Conservation (phyloP, 2,888 invertebrate species). For the Zygaena filipendulae region DNA sequence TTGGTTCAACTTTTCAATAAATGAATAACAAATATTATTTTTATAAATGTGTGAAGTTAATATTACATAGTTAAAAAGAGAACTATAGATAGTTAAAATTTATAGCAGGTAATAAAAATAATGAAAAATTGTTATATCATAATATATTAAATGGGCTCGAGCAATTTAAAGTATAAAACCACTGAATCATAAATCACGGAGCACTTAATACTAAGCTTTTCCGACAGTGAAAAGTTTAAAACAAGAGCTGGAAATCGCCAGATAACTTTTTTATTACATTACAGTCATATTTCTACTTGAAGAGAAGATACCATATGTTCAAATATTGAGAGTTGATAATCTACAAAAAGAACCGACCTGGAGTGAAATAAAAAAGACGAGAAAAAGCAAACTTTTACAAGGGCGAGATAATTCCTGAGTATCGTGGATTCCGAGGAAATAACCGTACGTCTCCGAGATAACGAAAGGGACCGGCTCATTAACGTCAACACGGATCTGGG, state of each 20-base stretch:
- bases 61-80: too few relatives aligned
- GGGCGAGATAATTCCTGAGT: slow-evolving; percentile 40
- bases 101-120: too few relatives aligned
- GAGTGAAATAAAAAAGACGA: slow-evolving; percentile 35
- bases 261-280: slow-evolving; percentile 51
- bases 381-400: slow-evolving; percentile 25
- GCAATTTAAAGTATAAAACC: too few relatives aligned
- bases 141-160: too few relatives aligned
- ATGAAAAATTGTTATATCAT: too few relatives aligned
- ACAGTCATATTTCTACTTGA: slow-evolving; percentile 59
- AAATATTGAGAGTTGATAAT: slow-evolving; percentile 40
- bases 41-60: too few relatives aligned
- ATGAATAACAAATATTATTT: too few relatives aligned
- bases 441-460: slow-evolving; percentile 57
- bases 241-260: slow-evolving; percentile 49
- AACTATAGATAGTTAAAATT: too few relatives aligned
- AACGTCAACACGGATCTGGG: slow-evolving; percentile 52
- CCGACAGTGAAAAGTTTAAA: slow-evolving; percentile 45
- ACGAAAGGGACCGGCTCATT: slow-evolving; percentile 56
- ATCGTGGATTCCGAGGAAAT: slow-evolving; percentile 38
- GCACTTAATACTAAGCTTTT: slow-evolving; percentile 50
- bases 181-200: slow-evolving; percentile 59
- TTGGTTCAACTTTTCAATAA: too few relatives aligned
- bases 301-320: slow-evolving; percentile 47
- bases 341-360: slow-evolving; percentile 32